A percentile compares a stretch with the other conserved stretches of the same genome.
These are phyloP conservation scores for Leptinotarsa lineolata DNA, from an alignment of 1,140 invertebrate species.

Conservation along the genomic window DNA sequence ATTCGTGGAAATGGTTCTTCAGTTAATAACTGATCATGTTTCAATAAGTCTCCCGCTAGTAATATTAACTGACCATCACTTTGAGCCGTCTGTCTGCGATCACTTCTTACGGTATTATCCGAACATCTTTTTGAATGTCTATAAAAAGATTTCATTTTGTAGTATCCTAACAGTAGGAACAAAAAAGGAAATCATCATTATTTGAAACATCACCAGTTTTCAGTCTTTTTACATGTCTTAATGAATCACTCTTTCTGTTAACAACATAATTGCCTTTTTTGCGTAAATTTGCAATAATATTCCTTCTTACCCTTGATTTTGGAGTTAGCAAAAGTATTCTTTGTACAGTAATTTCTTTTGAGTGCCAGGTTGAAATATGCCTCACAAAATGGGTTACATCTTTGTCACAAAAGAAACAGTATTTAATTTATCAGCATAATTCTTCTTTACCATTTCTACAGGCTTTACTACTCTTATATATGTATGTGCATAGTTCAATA, in stretches of 20 bases:
- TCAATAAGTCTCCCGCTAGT: neutral
- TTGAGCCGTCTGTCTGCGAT: neutral
- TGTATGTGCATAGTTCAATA: no score
- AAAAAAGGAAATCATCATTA: conserved; percentile 28
- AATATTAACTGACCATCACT: neutral
- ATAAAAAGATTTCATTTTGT: conserved; percentile 30
- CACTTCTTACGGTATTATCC: conserved; percentile 6
- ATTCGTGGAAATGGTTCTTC: neutral
- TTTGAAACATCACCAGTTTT: conserved; percentile 16
- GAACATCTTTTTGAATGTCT: conserved; percentile 33
- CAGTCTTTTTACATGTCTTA: conserved; percentile 32
- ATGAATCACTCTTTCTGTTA: conserved; percentile 20
- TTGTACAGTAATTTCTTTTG: conserved; percentile 19
- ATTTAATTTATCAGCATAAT: conserved; percentile 31
- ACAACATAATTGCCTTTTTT: conserved; percentile 33
- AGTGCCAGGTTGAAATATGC: conserved; percentile 29
- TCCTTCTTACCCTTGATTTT: conserved; percentile 21
- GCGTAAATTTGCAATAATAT: conserved; percentile 26
- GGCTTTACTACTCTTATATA: no score
- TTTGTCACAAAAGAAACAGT: conserved; percentile 34
- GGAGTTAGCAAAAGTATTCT: conserved; percentile 26
- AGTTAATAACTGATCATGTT: neutral
- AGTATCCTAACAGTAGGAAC: conserved; percentile 34
- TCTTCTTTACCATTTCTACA: conserved; percentile 12
- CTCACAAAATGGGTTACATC: conserved; percentile 33